Conservation (phyloP, 2,888 invertebrate genomes). For the Lasioglossum marginatum region DNA sequence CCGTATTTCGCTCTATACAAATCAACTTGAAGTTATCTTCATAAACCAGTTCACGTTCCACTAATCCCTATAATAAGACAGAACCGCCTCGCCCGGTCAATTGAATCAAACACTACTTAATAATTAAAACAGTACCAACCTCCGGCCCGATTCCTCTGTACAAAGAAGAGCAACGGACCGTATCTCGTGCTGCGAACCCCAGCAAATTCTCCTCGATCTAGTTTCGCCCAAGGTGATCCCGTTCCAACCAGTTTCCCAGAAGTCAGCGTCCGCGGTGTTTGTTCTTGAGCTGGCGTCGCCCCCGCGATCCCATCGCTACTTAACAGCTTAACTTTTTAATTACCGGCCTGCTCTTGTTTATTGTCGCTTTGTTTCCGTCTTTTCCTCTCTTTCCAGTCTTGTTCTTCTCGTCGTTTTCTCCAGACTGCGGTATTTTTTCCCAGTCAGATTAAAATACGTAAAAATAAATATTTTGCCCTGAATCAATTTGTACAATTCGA, state of each 20-base stretch:
- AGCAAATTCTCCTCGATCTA: background rate
- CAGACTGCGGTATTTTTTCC: background rate
- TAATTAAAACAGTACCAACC: constrained; percentile 73
- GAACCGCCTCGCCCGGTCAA: background rate
- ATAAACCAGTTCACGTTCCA: background rate
- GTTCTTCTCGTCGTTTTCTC: background rate
- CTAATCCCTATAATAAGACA: background rate
- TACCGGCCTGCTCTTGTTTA: constrained; percentile 79
- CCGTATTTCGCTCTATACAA: background rate
- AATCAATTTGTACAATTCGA: too few species aligned
- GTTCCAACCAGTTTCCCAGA: background rate
- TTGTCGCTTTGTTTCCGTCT: constrained; percentile 77
- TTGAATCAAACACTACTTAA: background rate
- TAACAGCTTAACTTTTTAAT: constrained; percentile 70
- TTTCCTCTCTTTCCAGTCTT: background rate
- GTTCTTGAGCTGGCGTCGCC: constrained; percentile 60
- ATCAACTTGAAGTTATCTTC: background rate
- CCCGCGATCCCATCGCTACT: constrained; percentile 60
- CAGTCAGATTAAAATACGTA: too few species aligned
- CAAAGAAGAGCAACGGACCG: constrained; percentile 71
- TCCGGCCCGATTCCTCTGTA: constrained; percentile 76
- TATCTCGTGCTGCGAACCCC: constrained; percentile 40
- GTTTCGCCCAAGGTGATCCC: background rate
- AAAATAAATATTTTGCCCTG: too few species aligned
- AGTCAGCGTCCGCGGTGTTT: constrained; percentile 43